These are phyloP conservation scores for Saxidomus purpurata DNA, from an alignment of 1,140 invertebrate species.

Conservation along the genomic window DNA sequence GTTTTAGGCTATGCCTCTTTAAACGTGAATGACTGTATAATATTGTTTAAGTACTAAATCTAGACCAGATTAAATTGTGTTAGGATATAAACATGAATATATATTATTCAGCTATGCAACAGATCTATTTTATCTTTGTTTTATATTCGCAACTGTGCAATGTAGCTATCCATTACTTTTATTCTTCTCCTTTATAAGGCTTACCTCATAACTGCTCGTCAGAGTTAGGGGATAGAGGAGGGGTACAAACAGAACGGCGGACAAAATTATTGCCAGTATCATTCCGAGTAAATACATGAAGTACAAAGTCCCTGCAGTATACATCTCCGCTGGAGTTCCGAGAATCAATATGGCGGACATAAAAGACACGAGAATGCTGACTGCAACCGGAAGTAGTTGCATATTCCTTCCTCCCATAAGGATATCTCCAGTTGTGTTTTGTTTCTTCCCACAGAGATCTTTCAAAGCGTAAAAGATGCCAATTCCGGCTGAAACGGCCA, in stretches of 20 bases:
- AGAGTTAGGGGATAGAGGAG: conserved; percentile 80
- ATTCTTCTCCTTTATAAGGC: not conserved
- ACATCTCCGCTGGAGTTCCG: conserved; percentile 84
- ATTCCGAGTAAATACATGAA: conserved; percentile 77
- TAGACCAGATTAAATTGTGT: too few relatives aligned
- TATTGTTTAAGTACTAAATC: too few relatives aligned
- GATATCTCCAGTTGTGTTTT: conserved; percentile 93
- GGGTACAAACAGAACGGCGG: conserved; percentile 77
- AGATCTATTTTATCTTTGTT: too few relatives aligned
- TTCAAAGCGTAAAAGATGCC: conserved; percentile 94
- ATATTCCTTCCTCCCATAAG: conserved; percentile 92
- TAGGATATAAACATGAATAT: too few relatives aligned
- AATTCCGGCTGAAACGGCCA: conserved; percentile 88
- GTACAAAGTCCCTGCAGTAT: conserved; percentile 80
- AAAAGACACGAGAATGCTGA: conserved; percentile 85
- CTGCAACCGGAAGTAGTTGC: conserved; percentile 88
- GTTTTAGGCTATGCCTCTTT: too few relatives aligned
- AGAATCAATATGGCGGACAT: conserved; percentile 87
- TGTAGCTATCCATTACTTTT: too few relatives aligned
- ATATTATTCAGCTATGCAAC: too few relatives aligned
- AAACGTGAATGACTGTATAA: too few relatives aligned
- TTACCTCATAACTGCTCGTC: conserved; percentile 81
- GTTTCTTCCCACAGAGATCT: conserved; percentile 89
- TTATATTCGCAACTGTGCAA: too few relatives aligned
- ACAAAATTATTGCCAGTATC: conserved; percentile 71